phyloP scores from a whole-genome alignment of 2,888 invertebrate genomes.

The Phorcus lineatus region DNA sequence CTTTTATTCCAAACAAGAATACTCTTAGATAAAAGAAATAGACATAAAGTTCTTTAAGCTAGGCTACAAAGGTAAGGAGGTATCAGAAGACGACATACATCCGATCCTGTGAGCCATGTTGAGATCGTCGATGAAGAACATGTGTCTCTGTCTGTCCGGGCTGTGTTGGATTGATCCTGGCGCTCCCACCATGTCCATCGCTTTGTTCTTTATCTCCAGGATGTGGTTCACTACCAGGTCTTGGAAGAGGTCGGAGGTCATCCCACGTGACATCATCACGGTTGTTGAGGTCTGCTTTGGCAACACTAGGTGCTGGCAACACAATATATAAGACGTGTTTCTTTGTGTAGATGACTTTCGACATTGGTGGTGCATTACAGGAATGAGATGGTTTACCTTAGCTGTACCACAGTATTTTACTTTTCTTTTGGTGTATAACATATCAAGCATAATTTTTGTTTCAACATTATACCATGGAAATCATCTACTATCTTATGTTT shows the following conservation, averaged over 20 bases:
- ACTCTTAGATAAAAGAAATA: too few species aligned
- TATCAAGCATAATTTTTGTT: too few species aligned
- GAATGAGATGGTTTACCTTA: too few species aligned
- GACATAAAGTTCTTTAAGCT: too few species aligned
- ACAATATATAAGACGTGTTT: not conserved
- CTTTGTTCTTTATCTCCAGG: constrained; percentile 58
- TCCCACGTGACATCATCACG: constrained; percentile 65
- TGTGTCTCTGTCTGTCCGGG: constrained; percentile 50
- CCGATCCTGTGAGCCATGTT: constrained; percentile 60
- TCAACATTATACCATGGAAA: too few species aligned
- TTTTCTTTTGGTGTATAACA: too few species aligned
- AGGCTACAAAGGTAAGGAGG: too few species aligned
- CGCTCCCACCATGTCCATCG: constrained; percentile 50
- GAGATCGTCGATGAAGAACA: constrained; percentile 74
- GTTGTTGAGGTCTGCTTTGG: constrained; percentile 61
- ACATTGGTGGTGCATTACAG: too few species aligned
- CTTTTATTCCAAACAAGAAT: too few species aligned
- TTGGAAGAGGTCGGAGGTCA: constrained; percentile 65
- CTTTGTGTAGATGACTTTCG: not conserved
- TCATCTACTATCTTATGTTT: too few species aligned
- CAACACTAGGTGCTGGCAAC: constrained; percentile 61
- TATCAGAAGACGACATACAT: constrained; percentile 41
- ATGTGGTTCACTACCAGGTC: constrained; percentile 61
- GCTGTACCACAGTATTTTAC: too few species aligned
- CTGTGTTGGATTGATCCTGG: constrained; percentile 35